phyloP scores from a whole-genome alignment of 1,140 invertebrate species.

The Drosophila tsacasi region DNA sequence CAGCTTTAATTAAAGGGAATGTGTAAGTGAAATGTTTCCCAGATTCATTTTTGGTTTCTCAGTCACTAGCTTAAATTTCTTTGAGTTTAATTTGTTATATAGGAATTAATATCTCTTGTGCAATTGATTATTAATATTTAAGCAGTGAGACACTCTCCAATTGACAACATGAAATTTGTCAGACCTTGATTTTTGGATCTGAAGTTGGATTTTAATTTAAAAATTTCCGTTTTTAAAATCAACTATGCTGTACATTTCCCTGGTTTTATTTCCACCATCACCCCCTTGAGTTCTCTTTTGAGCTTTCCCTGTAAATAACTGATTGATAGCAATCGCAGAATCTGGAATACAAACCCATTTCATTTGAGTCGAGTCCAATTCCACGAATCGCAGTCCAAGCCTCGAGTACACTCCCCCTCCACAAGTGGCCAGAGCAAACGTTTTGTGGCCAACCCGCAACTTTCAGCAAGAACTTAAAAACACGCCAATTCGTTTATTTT shows the following conservation, averaged over 20 bases:
- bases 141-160: background rate
- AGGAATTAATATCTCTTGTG: background rate
- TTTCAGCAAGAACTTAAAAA: constrained; percentile 64
- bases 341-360: constrained; percentile 46
- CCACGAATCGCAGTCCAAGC: constrained; percentile 15
- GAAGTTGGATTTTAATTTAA: background rate
- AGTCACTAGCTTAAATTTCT: background rate
- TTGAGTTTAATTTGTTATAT: too few relatives aligned
- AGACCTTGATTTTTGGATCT: background rate
- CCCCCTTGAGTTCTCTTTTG: background rate
- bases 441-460: constrained; percentile 45
- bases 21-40: background rate
- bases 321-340: constrained; percentile 44
- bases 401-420: constrained; percentile 6
- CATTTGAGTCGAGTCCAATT: constrained; percentile 38
- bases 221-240: background rate
- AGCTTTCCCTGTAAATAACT: constrained; percentile 27
- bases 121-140: constrained; percentile 1
- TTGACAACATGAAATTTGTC: background rate
- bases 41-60: background rate
- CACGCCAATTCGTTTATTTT: constrained; percentile 58
- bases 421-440: constrained; percentile 16
- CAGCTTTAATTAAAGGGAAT: constrained; percentile 1
- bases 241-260: background rate
- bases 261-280: background rate